Percentiles rank a stretch among this genome's conserved stretches.
These are phyloP conservation scores for Tridacna gigas DNA, from an alignment of 2,888 invertebrate genomes.

Conservation along the genomic window DNA sequence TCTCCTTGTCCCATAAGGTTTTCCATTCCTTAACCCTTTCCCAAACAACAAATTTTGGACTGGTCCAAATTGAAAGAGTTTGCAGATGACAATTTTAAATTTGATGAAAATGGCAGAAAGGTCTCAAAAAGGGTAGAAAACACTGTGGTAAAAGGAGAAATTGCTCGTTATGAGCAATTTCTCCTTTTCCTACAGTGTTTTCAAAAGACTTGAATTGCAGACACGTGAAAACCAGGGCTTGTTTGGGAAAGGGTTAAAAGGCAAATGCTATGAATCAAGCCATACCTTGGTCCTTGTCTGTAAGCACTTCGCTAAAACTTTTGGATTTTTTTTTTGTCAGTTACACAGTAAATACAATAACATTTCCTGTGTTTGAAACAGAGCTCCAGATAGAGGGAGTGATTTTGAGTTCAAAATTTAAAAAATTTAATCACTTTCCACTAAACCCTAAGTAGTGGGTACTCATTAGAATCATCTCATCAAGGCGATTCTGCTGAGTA, in stretches of 20 bases:
- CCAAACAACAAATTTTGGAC: too few relatives aligned
- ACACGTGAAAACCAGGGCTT: not conserved
- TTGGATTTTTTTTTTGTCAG: too few relatives aligned
- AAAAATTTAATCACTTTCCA: not conserved
- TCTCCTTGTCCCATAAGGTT: too few relatives aligned
- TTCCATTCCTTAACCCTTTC: too few relatives aligned
- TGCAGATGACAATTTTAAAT: too few relatives aligned
- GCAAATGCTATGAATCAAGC: too few relatives aligned
- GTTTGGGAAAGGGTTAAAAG: not conserved
- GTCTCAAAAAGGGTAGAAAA: not conserved
- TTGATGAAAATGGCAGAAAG: too few relatives aligned
- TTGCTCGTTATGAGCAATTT: not conserved
- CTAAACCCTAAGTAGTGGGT: slow-evolving; percentile 3
- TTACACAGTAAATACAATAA: too few relatives aligned
- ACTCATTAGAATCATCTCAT: slow-evolving; percentile 1
- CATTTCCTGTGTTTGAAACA: not conserved
- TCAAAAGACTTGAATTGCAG: not conserved
- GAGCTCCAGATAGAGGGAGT: slow-evolving; percentile 6
- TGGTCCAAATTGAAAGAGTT: too few relatives aligned
- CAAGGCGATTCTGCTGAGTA: not conserved
- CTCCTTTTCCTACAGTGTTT: not conserved
- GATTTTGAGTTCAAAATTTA: not conserved
- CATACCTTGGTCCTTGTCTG: too few relatives aligned
- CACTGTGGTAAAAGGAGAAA: not conserved
- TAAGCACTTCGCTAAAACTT: too few relatives aligned